phyloP scores from a whole-genome alignment of 2,888 invertebrate genomes.

The Sepiola atlantica region DNA sequence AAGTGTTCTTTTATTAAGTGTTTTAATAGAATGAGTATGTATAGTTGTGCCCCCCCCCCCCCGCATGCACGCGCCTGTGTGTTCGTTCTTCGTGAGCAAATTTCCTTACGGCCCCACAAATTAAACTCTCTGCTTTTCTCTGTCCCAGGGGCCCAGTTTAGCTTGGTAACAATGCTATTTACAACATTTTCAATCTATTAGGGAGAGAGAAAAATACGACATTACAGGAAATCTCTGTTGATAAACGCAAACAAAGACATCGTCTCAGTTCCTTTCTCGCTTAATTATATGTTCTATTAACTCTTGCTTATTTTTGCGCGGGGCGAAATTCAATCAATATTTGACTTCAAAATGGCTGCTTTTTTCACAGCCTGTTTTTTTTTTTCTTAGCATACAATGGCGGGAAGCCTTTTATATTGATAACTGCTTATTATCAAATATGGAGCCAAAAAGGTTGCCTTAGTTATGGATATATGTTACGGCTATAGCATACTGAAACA shows the following conservation, averaged over 20 bases:
- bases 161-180: conserved; percentile 32
- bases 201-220: not conserved
- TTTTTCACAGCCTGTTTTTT: not conserved
- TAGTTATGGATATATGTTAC: not conserved
- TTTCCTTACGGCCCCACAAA: not conserved
- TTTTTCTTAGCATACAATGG: not conserved
- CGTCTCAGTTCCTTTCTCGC: not conserved
- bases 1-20: no score
- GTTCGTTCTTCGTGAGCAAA: not conserved
- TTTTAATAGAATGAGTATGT: no score
- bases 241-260: not conserved
- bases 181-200: not conserved
- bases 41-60: no score
- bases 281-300: conserved; percentile 5
- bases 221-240: conserved; percentile 1
- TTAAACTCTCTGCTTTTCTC: not conserved
- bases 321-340: not conserved
- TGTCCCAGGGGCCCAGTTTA: not conserved
- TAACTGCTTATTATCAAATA: not conserved
- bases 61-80: not conserved
- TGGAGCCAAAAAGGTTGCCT: not conserved
- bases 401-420: not conserved
- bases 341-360: not conserved
- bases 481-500: no score
- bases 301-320: not conserved